Conservation (phyloP, 1,140 invertebrate species). For the Samia ricini region DNA sequence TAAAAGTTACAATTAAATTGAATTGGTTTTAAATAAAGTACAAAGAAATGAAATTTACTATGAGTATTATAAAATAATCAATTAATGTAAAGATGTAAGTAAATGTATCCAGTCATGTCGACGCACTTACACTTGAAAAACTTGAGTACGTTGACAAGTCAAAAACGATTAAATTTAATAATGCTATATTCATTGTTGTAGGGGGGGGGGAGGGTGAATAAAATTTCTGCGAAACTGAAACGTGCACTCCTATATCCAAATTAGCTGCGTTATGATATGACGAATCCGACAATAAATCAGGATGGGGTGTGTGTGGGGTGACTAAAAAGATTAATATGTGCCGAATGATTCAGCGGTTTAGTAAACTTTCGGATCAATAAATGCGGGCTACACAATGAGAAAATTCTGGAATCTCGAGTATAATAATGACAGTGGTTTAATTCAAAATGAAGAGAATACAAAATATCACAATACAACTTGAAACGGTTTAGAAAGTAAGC, state of each 20-base stretch:
- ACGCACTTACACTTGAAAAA: conserved; percentile 12
- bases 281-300: conserved; percentile 43
- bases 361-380: conserved; percentile 37
- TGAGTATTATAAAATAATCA: too few species aligned
- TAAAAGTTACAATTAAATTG: too few species aligned
- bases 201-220: conserved; percentile 11
- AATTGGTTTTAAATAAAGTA: too few species aligned
- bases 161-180: conserved; percentile 30
- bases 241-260: conserved; percentile 37
- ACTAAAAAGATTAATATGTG: conserved; percentile 49
- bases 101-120: background rate
- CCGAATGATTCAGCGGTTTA: conserved; percentile 41
- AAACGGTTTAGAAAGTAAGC: background rate
- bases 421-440: conserved; percentile 4
- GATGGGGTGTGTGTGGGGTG: conserved; percentile 20
- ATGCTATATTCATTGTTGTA: conserved; percentile 29
- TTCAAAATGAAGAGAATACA: background rate
- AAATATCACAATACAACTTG: background rate
- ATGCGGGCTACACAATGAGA: conserved; percentile 18
- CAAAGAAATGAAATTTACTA: too few species aligned
- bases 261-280: conserved; percentile 45
- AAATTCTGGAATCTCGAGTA: conserved; percentile 11
- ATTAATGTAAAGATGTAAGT: too few species aligned
- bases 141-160: conserved; percentile 16
- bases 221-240: conserved; percentile 40